Conservation (phyloP, 2,113 vertebrate species). For the Actenoides lindsayi region DNA sequence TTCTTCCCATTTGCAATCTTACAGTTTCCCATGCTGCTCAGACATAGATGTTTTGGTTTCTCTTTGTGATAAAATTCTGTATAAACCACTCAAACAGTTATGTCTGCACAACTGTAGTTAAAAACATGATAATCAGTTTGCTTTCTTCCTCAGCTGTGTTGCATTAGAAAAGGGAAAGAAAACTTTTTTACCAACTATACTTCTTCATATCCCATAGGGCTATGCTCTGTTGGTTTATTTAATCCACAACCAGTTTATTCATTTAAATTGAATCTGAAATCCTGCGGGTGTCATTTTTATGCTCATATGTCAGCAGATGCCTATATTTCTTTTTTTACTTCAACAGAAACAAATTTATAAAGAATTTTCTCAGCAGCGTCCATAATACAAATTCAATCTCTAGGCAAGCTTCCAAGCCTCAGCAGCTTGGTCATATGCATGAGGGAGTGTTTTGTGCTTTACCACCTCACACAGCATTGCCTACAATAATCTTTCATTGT, state of each 20-base stretch:
- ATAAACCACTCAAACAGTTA: background rate
- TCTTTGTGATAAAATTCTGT: background rate
- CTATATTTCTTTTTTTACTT: background rate
- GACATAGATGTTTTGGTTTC: background rate
- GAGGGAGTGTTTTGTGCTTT: background rate
- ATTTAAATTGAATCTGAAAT: constrained; percentile 7
- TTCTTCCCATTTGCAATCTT: background rate
- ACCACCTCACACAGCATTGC: background rate
- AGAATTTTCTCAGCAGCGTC: background rate
- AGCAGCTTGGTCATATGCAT: background rate
- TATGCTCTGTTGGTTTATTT: background rate
- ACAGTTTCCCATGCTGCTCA: background rate
- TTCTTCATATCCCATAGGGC: background rate
- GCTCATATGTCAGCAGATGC: background rate
- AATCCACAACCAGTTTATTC: background rate
- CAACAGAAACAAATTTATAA: background rate
- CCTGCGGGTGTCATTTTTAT: background rate
- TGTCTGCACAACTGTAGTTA: background rate
- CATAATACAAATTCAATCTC: background rate
- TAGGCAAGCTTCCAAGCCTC: background rate
- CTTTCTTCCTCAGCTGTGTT: background rate
- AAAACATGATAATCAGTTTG: background rate
- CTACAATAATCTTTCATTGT: background rate
- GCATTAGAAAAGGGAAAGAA: background rate
- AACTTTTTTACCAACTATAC: background rate